Base-by-base conservation (phyloP, 2,113 vertebrate species). In the Stercorarius parasiticus region DNA sequence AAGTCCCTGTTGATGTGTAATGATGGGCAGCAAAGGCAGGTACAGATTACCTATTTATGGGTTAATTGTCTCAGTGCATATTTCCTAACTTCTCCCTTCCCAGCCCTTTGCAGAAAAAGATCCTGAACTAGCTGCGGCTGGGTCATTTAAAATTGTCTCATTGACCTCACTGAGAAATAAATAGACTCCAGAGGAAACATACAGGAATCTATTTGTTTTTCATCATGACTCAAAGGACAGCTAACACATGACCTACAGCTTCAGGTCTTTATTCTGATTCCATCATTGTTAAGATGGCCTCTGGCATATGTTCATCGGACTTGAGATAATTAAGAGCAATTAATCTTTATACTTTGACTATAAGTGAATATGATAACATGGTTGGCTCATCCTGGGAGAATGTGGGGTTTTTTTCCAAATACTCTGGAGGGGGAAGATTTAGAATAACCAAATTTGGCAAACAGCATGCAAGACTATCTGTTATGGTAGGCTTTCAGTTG, bases 241-340 rank as follows among this genome's bases (percentile, higher is more conserved):
- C 15, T 64, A 78, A n/a, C 23, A 69, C 0, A 1, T n/a, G 49
- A n/a, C 7, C 25, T 30, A 23, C 12, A 55, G 49, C 2, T 1
- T 49, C 30, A 11, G 4, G 34, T 47, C 13, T 71, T 86, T 59
- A 52, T 64, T 77, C n/a, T 21, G 12, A 72, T 59, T 78, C 45
- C 59, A 34, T 49, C 8, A 36, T 7, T 49, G 20, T 64, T 69
- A 59, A 67, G 15, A 22, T 17, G 13, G 38, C 13, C 49, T 64
- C 53, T 81, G 34, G 18, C 14, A 62, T 20, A 25, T 20, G 38
- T 38, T 67, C 86, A 64, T 40, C 59, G 20, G 58, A 65, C 3
- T 27, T 20, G n/a, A 65, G 16, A 45, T 36, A 88, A 85, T 65
- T 59, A 82, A 59, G n/a, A 81, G 20, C 21, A 93, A 34, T 65